phyloP scores from a whole-genome alignment of 1,140 invertebrate species.

The Platorchestia sp. region DNA sequence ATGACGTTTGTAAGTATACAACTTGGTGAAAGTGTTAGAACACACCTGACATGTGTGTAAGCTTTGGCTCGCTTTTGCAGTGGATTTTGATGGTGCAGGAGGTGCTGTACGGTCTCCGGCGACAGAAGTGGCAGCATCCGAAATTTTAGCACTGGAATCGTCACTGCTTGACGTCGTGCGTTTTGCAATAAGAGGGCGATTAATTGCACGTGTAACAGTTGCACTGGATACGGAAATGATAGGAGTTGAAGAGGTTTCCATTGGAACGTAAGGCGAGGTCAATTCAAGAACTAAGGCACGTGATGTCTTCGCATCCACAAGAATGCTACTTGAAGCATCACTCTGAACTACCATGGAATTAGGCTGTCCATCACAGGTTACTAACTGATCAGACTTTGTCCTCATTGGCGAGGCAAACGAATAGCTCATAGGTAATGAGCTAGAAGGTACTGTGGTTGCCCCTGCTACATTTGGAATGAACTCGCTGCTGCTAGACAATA shows the following conservation, averaged over 20 bases:
- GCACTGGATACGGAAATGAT: neutral
- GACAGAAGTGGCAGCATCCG: neutral
- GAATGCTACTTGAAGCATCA: neutral
- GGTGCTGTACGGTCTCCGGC: slow-evolving; percentile 52
- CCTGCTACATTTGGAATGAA: neutral
- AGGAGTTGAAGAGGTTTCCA: neutral
- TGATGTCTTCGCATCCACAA: neutral
- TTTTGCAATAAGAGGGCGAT: slow-evolving; percentile 1
- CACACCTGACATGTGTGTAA: slow-evolving; percentile 58
- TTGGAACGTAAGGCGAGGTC: neutral
- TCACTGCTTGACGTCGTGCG: neutral
- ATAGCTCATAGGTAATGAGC: neutral
- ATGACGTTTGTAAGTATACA: slow-evolving; percentile 65
- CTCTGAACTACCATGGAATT: neutral
- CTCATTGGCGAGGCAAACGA: neutral
- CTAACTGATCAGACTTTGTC: neutral
- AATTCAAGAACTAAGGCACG: neutral
- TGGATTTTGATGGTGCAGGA: slow-evolving; percentile 45
- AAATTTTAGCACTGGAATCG: neutral
- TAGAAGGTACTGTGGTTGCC: neutral
- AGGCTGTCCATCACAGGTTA: neutral
- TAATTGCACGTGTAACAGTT: neutral
- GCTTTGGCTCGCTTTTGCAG: slow-evolving; percentile 58
- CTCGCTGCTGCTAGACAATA: neutral
- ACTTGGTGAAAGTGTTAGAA: slow-evolving; percentile 57